Evolutionary conservation across 1,140 invertebrate species (phyloP).

Genomic region (Panulirus ornatus): DNA sequence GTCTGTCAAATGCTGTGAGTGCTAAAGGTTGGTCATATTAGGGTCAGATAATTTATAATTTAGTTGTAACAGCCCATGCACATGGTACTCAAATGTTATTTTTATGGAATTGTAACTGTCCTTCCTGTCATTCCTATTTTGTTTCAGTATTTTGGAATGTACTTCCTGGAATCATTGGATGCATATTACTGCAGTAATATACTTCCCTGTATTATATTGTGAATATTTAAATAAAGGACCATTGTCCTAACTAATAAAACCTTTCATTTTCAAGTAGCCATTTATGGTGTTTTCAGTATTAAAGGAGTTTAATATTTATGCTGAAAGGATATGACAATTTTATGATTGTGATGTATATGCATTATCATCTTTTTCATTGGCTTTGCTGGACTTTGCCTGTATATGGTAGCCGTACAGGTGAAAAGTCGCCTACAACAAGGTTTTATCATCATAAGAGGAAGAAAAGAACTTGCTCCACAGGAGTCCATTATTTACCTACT

Average conservation of each 20-base stretch:
- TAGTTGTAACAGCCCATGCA: slow-evolving; percentile 50
- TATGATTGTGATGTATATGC: background rate
- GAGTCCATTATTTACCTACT: too few species aligned
- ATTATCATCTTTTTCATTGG: background rate
- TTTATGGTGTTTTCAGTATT: slow-evolving; percentile 7
- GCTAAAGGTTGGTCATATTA: slow-evolving; percentile 44
- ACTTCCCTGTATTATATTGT: slow-evolving; percentile 75
- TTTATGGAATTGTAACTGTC: slow-evolving; percentile 50
- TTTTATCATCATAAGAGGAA: background rate
- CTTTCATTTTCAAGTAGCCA: slow-evolving; percentile 4
- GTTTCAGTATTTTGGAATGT: slow-evolving; percentile 67
- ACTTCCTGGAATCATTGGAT: slow-evolving; percentile 70
- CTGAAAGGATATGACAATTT: background rate
- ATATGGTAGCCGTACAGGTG: background rate
- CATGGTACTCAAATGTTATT: slow-evolving; percentile 63
- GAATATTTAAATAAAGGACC: slow-evolving; percentile 75
- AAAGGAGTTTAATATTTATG: background rate
- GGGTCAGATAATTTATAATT: slow-evolving; percentile 51
- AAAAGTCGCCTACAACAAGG: background rate
- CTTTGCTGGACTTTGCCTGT: background rate
- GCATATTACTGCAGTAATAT: slow-evolving; percentile 68
- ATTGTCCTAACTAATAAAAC: slow-evolving; percentile 57
- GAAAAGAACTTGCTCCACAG: too few species aligned
- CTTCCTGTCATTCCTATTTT: slow-evolving; percentile 60
- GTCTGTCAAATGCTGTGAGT: slow-evolving; percentile 47